Percentiles rank a stretch among this genome's conserved stretches.
phyloP scores from a whole-genome alignment of 2,113 vertebrate species.

The Sula dactylatra region DNA sequence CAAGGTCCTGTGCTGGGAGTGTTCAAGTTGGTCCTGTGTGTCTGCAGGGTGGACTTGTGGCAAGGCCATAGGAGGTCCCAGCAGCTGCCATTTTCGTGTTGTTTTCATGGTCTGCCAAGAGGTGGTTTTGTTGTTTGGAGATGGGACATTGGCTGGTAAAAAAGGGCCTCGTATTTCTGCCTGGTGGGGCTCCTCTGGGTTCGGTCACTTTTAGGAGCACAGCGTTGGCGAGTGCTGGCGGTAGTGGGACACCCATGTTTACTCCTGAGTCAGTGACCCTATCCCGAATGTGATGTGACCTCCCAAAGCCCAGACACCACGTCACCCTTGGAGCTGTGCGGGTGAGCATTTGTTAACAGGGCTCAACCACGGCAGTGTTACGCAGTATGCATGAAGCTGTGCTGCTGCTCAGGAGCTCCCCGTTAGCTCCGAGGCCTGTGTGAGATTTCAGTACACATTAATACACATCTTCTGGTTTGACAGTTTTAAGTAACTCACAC shows the following conservation, averaged over 20 bases:
- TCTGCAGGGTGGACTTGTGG: neutral
- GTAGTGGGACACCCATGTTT: neutral
- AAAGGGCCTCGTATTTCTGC: neutral
- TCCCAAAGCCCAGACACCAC: neutral
- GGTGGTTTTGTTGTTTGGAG: neutral
- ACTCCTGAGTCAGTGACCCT: neutral
- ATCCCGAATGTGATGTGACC: neutral
- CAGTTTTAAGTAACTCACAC: neutral
- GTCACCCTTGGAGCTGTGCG: neutral
- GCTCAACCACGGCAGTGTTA: neutral
- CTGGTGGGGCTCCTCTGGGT: neutral
- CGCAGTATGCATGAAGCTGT: neutral
- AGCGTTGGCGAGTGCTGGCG: neutral
- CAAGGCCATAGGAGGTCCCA: neutral
- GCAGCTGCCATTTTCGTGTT: neutral
- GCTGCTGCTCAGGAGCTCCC: neutral
- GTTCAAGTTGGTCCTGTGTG: neutral
- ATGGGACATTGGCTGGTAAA: neutral
- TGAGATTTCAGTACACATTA: neutral
- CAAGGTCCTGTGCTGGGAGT: neutral
- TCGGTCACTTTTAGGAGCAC: neutral
- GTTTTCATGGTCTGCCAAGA: neutral
- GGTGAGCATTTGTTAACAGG: neutral
- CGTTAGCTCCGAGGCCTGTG: neutral
- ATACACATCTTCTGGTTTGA: neutral